phyloP scores from a whole-genome alignment of 2,888 invertebrate species.

The Strigamia transsilvanica region DNA sequence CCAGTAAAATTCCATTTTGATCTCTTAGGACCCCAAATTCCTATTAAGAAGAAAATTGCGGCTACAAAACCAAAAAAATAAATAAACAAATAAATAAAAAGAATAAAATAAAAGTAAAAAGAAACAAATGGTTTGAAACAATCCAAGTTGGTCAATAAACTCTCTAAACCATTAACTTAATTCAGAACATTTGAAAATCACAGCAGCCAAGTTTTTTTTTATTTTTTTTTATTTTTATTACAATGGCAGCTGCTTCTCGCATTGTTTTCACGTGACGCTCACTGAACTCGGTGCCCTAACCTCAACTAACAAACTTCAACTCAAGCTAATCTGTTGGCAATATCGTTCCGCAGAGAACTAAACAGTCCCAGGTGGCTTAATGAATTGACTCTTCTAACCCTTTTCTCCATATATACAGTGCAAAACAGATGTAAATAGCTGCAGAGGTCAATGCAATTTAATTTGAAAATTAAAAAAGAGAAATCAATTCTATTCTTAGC shows the following conservation, averaged over 20 bases:
- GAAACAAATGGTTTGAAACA: not conserved
- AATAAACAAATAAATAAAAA: not conserved
- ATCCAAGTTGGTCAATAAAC: slow-evolving; percentile 13
- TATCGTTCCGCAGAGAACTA: not conserved
- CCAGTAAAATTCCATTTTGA: not conserved
- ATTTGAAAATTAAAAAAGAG: slow-evolving; percentile 9
- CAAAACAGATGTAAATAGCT: slow-evolving; percentile 42
- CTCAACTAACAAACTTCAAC: slow-evolving; percentile 20
- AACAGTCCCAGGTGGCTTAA: slow-evolving; percentile 27
- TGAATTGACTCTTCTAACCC: slow-evolving; percentile 27
- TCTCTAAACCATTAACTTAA: slow-evolving; percentile 32
- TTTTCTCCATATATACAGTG: slow-evolving; percentile 11
- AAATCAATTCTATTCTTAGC: not conserved
- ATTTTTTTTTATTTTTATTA: not conserved
- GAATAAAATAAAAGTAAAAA: not conserved
- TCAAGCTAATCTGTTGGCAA: slow-evolving; percentile 35
- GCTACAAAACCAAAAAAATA: not conserved
- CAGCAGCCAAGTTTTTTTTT: not conserved
- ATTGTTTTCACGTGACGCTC: slow-evolving; percentile 35
- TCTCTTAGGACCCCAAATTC: not conserved
- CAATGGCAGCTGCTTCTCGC: slow-evolving; percentile 29
- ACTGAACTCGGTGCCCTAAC: slow-evolving; percentile 24
- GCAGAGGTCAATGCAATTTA: not conserved
- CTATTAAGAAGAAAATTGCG: not conserved
- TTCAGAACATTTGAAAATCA: slow-evolving; percentile 42